Evolutionary conservation across 2,888 invertebrate genomes (phyloP), one percentile per base, ranked within the genome.

Genomic region (Epinotia nisella): DNA sequence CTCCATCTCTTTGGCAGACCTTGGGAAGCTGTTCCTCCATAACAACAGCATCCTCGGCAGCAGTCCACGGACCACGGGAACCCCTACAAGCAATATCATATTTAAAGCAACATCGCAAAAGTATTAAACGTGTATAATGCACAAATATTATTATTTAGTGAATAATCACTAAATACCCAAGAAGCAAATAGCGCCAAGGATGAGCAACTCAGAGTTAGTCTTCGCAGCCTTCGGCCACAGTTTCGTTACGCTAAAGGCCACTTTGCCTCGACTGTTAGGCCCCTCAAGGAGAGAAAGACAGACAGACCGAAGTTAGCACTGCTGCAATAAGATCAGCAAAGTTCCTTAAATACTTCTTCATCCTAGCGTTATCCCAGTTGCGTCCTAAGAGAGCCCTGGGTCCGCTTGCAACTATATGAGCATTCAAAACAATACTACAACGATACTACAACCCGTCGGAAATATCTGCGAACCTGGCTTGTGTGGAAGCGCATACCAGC

Each of bases 1-100:
- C 86, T 99, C 99, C 17, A 99, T 94, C 89, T 99, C 99, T 85
- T 99, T 99, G 53, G 96, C 96, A 0, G 99, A 99, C 64, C 99
- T 95, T 0, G 99, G 99, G 89, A 99, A 99, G 35, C 99, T 99
- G 88, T 99, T 99, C 79, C 98, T 96, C 99, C 99, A 99, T 3
- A 99, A 91, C 15, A 99, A 91, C 79, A 99, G 87, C 97, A 99
- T 98, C 74, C 99, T 94, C 0, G 99, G 99, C 66, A 99, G 90
- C 62, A 99, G 94, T 0, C 98, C 98, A 80, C 98, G 96, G 0
- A 99, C 98, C 1, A 99, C 99, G 0, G 98, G 96, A 1, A 98
- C 96, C 60, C 98, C 97, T 96, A 64, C 70, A 59, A 78, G 71
- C 13, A 74, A 15, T 4, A 15, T 15, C 62, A 45, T 2, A 15